Conservation (phyloP, 2,888 invertebrate species). For the Dyspetes luteomarginatus region DNA sequence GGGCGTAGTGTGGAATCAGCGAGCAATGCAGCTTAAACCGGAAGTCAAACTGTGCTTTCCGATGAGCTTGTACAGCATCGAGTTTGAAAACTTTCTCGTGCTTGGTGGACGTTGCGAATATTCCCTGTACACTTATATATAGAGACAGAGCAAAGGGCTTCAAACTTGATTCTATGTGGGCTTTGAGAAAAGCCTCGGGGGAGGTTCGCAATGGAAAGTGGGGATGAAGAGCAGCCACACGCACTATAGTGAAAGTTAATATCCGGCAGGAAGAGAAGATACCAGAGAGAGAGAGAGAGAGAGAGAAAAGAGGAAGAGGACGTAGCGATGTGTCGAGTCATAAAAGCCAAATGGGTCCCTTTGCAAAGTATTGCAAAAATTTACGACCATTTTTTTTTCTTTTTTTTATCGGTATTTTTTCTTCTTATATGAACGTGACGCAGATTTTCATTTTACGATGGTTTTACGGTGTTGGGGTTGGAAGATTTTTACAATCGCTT, state of each 20-base stretch:
- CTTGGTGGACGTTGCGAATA: background rate
- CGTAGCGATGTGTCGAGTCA: background rate
- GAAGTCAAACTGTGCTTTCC: conserved; percentile 43
- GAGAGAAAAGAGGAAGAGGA: background rate
- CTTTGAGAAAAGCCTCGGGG: conserved; percentile 26
- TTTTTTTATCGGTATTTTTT: background rate
- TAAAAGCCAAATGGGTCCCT: background rate
- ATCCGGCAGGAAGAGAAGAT: conserved; percentile 1
- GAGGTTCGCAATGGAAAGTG: conserved; percentile 12
- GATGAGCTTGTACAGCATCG: background rate
- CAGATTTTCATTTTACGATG: background rate
- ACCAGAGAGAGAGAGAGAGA: background rate
- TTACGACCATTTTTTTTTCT: conserved; percentile 1
- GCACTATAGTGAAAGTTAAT: conserved; percentile 21
- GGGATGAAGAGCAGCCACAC: background rate
- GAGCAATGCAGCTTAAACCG: conserved; percentile 29
- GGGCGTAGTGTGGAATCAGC: conserved; percentile 14
- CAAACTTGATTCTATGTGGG: conserved; percentile 33
- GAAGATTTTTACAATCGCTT: too few species aligned
- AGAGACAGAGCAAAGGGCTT: conserved; percentile 27
- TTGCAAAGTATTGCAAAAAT: background rate
- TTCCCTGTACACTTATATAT: background rate
- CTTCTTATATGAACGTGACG: background rate
- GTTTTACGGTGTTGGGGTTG: too few species aligned
- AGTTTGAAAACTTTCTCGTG: conserved; percentile 14